Percentiles rank a stretch among this genome's conserved stretches.
Evolutionary conservation across 2,113 vertebrate genomes (phyloP).

Genomic region (Chaetodon trifascialis): DNA sequence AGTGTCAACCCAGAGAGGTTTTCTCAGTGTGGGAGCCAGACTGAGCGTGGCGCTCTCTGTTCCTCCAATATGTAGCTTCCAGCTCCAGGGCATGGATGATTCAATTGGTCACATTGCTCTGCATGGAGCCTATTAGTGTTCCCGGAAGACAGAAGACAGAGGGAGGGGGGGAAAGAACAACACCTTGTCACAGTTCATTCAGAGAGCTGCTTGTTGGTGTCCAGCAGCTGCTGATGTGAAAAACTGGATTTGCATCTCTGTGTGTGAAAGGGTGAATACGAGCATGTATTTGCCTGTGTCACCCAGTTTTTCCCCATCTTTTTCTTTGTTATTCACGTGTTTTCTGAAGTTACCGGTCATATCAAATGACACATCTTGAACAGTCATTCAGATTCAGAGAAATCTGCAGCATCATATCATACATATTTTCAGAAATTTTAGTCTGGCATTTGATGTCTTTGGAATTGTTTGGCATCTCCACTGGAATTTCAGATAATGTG

Average conservation of each 20-base stretch:
- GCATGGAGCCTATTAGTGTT: slow-evolving; percentile 94
- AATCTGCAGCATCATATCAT: too few relatives aligned
- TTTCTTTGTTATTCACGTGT: background rate
- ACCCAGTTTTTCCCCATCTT: background rate
- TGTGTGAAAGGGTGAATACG: slow-evolving; percentile 10
- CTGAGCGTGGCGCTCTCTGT: slow-evolving; percentile 60
- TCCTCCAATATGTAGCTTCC: slow-evolving; percentile 77
- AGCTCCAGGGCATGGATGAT: slow-evolving; percentile 87
- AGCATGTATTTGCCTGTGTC: background rate
- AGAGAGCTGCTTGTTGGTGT: slow-evolving; percentile 75
- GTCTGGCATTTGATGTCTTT: background rate
- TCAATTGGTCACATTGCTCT: slow-evolving; percentile 95
- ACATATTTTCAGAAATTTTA: background rate
- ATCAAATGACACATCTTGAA: too few relatives aligned
- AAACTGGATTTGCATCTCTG: slow-evolving; percentile 20
- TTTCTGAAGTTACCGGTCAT: too few relatives aligned
- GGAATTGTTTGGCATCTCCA: background rate
- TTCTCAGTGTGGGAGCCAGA: slow-evolving; percentile 47
- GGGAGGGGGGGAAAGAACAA: slow-evolving; percentile 66
- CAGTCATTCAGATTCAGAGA: too few relatives aligned
- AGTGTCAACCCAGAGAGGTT: slow-evolving; percentile 41
- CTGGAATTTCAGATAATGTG: background rate
- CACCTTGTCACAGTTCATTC: slow-evolving; percentile 82
- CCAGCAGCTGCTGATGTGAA: slow-evolving; percentile 56
- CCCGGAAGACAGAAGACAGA: slow-evolving; percentile 77